These are phyloP conservation scores for Cacajao melanocephalus DNA, from an alignment of 2,797 vertebrate genomes.

Conservation along the genomic window DNA sequence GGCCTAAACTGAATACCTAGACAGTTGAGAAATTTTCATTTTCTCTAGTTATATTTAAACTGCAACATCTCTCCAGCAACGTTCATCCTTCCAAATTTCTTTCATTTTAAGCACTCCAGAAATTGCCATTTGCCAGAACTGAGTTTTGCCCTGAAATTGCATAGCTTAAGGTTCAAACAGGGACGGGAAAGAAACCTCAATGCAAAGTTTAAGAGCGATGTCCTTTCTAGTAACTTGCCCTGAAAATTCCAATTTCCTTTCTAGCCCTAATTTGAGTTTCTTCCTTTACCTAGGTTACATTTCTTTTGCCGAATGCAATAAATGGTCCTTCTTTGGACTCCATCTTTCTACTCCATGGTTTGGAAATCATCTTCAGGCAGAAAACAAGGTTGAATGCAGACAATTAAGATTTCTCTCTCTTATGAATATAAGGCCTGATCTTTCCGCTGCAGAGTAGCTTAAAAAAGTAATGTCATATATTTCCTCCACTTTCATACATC, in stretches of 20 bases:
- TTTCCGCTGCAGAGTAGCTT: not conserved
- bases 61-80: not conserved
- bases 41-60: not conserved
- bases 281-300: not conserved
- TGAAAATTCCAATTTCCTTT: not conserved
- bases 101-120: not conserved
- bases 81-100: not conserved
- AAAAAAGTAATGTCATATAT: not conserved
- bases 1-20: not conserved
- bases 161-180: not conserved
- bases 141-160: not conserved
- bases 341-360: not conserved
- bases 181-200: not conserved
- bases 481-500: not conserved
- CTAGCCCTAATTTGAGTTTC: not conserved
- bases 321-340: not conserved
- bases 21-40: not conserved
- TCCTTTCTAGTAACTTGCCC: not conserved
- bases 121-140: not conserved
- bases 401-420: not conserved
- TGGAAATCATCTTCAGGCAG: not conserved
- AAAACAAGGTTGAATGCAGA: not conserved
- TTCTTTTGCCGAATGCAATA: not conserved
- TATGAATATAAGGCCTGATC: not conserved
- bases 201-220: not conserved